These are phyloP conservation scores for Nettapus auritus DNA, from an alignment of 2,113 vertebrate genomes.

Conservation along the genomic window DNA sequence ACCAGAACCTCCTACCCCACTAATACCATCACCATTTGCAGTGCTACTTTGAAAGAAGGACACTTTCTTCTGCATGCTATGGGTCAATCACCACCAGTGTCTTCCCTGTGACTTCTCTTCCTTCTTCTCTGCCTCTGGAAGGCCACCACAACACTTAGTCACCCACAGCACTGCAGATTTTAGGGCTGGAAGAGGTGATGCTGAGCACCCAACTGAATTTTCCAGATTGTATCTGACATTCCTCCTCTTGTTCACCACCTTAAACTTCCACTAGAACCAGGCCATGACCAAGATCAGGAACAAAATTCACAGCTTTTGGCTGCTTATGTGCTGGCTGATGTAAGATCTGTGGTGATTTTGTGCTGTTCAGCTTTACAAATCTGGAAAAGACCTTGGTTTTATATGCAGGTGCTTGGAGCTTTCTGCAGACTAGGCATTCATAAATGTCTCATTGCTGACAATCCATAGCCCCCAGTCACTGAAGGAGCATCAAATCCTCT, in stretches of 20 bases:
- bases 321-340: neutral
- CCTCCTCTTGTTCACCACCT: neutral
- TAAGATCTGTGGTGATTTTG: neutral
- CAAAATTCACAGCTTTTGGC: neutral
- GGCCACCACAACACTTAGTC: neutral
- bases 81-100: neutral
- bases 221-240: fast-evolving
- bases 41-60: neutral
- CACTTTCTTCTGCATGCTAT: neutral
- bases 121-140: neutral
- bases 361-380: neutral
- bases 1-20: neutral
- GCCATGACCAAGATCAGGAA: neutral
- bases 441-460: neutral
- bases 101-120: neutral
- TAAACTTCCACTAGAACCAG: neutral
- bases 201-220: neutral
- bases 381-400: neutral
- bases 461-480: neutral
- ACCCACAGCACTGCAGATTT: neutral
- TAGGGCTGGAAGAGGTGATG: neutral
- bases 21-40: neutral
- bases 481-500: neutral
- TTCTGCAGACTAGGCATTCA: neutral
- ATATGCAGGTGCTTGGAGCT: neutral